These are phyloP conservation scores for Augochlorella aurata DNA, from an alignment of 2,888 invertebrate genomes.

Conservation along the genomic window DNA sequence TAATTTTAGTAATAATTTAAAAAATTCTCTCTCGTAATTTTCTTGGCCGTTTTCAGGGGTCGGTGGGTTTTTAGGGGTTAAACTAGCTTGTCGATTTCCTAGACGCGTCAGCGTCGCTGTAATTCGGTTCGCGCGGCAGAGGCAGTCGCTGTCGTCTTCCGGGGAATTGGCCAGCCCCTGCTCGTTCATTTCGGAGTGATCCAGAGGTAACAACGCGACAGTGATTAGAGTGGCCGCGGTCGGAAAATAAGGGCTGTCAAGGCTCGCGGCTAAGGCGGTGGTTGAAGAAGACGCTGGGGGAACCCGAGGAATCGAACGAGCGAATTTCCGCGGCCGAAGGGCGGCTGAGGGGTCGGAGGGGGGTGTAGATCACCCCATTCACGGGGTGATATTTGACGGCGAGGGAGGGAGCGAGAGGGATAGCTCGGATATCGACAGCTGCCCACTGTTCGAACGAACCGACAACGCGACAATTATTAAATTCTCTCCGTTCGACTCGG, in stretches of 20 bases:
- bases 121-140: background rate
- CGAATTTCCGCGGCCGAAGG: conserved; percentile 13
- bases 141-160: background rate
- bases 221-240: background rate
- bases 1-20: too few species aligned
- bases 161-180: background rate
- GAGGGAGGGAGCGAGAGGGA: conserved; percentile 15
- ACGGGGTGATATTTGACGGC: conserved; percentile 36
- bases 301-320: background rate
- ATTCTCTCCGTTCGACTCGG: conserved; percentile 20
- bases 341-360: too few species aligned
- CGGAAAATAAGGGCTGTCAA: background rate
- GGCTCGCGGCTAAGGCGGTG: background rate
- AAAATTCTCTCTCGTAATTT: too few species aligned
- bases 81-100: too few species aligned
- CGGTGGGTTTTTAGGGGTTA: too few species aligned
- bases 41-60: too few species aligned
- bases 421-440: conserved; percentile 44
- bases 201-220: background rate
- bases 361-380: too few species aligned
- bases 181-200: background rate
- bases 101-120: too few species aligned
- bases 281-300: background rate
- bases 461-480: conserved; percentile 34
- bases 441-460: conserved; percentile 13